Conservation (phyloP, 2,888 invertebrate genomes). For the Melinopterus prodromus region DNA sequence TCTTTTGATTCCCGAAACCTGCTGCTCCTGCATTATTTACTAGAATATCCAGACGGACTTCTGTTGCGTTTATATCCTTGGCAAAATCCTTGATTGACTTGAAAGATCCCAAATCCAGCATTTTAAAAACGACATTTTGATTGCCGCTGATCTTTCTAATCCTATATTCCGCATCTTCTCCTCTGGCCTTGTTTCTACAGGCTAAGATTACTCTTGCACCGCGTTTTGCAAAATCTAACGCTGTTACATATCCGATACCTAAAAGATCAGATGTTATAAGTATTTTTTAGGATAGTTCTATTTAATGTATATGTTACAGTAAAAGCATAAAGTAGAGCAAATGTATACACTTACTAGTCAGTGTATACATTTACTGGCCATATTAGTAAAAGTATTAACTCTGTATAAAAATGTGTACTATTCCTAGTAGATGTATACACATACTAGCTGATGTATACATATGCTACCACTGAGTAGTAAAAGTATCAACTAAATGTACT, state of each 20-base stretch:
- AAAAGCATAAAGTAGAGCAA: too few species aligned
- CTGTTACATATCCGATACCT: conserved; percentile 60
- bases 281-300: not conserved
- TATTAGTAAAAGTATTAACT: too few species aligned
- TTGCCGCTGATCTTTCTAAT: conserved; percentile 53
- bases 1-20: conserved; percentile 59
- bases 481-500: too few species aligned
- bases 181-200: conserved; percentile 56
- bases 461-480: too few species aligned
- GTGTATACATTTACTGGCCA: too few species aligned
- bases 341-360: too few species aligned
- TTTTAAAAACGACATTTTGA: conserved; percentile 54
- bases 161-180: conserved; percentile 36
- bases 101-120: conserved; percentile 65
- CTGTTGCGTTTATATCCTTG: conserved; percentile 63
- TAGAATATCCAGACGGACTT: conserved; percentile 67
- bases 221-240: conserved; percentile 58
- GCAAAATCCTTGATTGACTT: conserved; percentile 68
- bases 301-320: not conserved
- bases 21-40: conserved; percentile 71
- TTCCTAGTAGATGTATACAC: too few species aligned
- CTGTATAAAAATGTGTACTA: too few species aligned
- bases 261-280: conserved; percentile 25
- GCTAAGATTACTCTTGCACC: conserved; percentile 65
- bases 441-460: too few species aligned